Base-by-base conservation (phyloP, 2,113 vertebrate genomes). In the Pseudopipra pipra region DNA sequence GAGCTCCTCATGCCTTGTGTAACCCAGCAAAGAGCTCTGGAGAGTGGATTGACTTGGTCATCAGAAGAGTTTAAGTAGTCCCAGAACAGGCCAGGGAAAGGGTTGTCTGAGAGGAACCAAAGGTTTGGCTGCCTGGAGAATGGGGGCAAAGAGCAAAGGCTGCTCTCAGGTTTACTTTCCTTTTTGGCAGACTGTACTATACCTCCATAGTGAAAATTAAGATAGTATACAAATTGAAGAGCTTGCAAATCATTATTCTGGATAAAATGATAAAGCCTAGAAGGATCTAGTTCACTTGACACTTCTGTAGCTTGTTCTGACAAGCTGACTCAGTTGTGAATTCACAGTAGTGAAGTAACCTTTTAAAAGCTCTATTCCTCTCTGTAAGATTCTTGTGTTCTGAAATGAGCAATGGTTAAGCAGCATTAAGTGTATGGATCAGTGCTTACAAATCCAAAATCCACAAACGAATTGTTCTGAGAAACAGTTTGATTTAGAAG, bases 11-110 rank as follows among this genome's bases (percentile, higher is more conserved):
- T 3, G 13, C 46, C 30, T 82, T 28, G 3, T 1, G 1, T 55
- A 61, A 35, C n/a, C 15, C 49, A 75, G 14, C 8, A 59, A 54
- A 51, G 35, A 28, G 4, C 35, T 41, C 25, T 39, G 41, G 24
- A 43, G 27, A 28, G n/a, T 0, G 0, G 19, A 21, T 55, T 80
- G 8, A 19, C 56, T n/a, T 56, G 68, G 25, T 65, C 49, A 14
- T n/a, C 28, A 54, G 47, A 27, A 77, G 65, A 43, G 13, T 14
- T 67, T 62, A 28, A 59, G 16, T 31, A 27, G 24, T 70, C 70
- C 15, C 33, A 43, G 51, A 56, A 24, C 0, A 0, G 43, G 12
- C 2, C 2, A 39, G 28, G 18, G 37, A 31, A 39, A 73, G 47
- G 9, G 23, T 83, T 44, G 37, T 33, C 44, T 52, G 49, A 51